Evolutionary conservation across 2,113 vertebrate genomes (phyloP).

Genomic region (Octodon degus): DNA sequence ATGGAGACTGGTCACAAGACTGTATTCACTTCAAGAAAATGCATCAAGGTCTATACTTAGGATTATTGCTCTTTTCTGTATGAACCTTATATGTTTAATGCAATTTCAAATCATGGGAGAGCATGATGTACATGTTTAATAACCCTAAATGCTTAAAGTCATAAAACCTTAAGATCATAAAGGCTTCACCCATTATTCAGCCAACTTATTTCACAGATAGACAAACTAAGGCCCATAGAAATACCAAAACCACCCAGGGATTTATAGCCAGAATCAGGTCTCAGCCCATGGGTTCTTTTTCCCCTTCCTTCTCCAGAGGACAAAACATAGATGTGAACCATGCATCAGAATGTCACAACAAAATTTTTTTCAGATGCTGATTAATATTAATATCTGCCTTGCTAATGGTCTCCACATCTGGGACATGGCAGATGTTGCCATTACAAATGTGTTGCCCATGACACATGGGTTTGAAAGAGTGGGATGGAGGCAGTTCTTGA

Average conservation of each 20-base stretch:
- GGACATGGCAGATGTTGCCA: slow-evolving; percentile 51
- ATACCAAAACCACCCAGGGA: neutral
- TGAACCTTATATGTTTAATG: neutral
- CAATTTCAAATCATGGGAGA: slow-evolving; percentile 11
- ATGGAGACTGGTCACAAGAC: neutral
- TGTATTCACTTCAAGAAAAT: neutral
- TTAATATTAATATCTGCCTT: slow-evolving; percentile 55
- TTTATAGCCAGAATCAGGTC: neutral
- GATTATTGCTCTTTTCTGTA: neutral
- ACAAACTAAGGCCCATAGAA: neutral
- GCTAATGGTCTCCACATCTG: slow-evolving; percentile 63
- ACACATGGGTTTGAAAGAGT: slow-evolving; percentile 60
- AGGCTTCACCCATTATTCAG: neutral
- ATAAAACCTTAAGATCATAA: neutral
- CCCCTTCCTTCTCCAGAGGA: slow-evolving; percentile 8
- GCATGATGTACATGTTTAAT: neutral
- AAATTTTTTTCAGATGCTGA: slow-evolving; percentile 37
- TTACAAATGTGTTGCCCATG: slow-evolving; percentile 59
- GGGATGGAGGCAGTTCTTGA: slow-evolving; percentile 49
- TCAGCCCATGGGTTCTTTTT: neutral
- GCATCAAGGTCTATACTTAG: neutral
- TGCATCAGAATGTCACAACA: neutral
- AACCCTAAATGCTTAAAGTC: neutral
- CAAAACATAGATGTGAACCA: neutral
- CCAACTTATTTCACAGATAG: neutral